Evolutionary conservation across 1,140 invertebrate genomes (phyloP).

Genomic region (Brachionus calyciflorus): DNA sequence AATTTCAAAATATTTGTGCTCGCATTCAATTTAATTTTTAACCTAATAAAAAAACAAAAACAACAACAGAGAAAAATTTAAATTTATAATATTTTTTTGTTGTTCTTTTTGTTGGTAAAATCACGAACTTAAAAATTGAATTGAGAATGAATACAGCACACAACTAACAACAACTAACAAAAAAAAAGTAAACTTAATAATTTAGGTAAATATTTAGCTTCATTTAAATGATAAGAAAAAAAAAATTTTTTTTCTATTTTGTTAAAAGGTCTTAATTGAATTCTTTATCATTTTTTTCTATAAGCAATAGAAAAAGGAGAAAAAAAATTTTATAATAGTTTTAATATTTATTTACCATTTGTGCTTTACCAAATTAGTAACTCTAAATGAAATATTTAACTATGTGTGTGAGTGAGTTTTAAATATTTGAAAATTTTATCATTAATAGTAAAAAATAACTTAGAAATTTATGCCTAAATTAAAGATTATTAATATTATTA

Average conservation of each 20-base stretch:
- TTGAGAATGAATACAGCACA: not conserved
- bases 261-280: constrained; percentile 7
- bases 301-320: not conserved
- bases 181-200: constrained; percentile 3
- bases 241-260: too few relatives aligned
- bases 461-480: not conserved
- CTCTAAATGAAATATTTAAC: constrained; percentile 17
- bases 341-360: not conserved
- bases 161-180: not conserved
- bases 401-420: too few relatives aligned
- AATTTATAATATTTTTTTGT: constrained; percentile 24
- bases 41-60: not conserved
- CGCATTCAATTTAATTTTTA: constrained; percentile 29
- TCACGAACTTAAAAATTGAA: constrained; percentile 21
- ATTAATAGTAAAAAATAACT: constrained; percentile 12
- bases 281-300: constrained; percentile 28
- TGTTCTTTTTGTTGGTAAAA: not conserved
- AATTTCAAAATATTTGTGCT: constrained; percentile 17
- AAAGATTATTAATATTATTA: not conserved
- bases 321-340: too few relatives aligned
- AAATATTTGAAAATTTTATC: constrained; percentile 32
- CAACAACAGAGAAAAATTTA: not conserved
- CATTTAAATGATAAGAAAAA: constrained; percentile 39
- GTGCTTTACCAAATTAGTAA: constrained; percentile 28
- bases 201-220: constrained; percentile 18